These are phyloP conservation scores for Malurus leucopterus DNA, from an alignment of 2,797 vertebrate species.

Conservation along the genomic window DNA sequence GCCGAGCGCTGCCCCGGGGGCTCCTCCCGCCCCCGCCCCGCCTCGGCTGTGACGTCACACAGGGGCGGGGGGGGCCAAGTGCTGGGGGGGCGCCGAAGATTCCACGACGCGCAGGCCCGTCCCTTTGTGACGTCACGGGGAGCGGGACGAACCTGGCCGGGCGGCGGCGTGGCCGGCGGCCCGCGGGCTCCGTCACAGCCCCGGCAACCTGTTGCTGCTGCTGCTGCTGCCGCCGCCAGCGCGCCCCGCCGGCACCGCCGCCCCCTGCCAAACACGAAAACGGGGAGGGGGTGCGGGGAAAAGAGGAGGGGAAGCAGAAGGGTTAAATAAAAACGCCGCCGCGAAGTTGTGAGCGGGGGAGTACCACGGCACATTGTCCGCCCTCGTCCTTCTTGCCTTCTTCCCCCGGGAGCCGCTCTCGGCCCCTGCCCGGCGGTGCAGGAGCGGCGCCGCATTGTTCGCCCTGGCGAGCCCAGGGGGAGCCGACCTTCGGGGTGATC, in stretches of 20 bases:
- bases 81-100: constrained; percentile 24
- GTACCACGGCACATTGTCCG: neutral
- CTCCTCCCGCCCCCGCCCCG: neutral
- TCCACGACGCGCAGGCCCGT: constrained; percentile 58
- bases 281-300: accelerated
- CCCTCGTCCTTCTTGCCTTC: neutral
- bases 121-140: constrained; percentile 77
- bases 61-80: neutral
- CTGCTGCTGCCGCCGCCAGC: neutral
- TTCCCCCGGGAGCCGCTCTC: neutral
- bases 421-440: neutral
- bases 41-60: constrained; percentile 49
- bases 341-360: neutral
- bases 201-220: constrained; percentile 71
- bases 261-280: neutral
- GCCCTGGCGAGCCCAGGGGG: neutral
- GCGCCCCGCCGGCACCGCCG: neutral
- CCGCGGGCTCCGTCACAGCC: constrained; percentile 51
- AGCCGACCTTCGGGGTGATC: neutral
- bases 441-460: constrained; percentile 16
- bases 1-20: neutral
- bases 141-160: constrained; percentile 56
- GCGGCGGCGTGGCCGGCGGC: constrained; percentile 29
- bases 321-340: neutral
- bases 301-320: no score